A percentile compares a stretch with the other conserved stretches of the same genome.
phyloP scores from a whole-genome alignment of 2,888 invertebrate species.

The Callyntrura sp. region DNA sequence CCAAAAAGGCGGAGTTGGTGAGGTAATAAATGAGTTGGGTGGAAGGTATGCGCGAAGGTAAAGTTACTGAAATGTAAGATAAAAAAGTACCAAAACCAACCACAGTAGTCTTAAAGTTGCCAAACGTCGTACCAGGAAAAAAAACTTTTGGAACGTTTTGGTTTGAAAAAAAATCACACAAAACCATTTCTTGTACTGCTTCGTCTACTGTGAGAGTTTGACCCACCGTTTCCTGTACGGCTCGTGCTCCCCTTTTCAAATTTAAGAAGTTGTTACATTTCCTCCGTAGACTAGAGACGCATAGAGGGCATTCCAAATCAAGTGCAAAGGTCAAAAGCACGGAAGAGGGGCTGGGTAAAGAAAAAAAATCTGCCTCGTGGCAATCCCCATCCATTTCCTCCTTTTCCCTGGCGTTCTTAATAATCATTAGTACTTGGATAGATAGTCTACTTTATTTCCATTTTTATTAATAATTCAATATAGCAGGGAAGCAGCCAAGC shows the following conservation, averaged over 20 bases:
- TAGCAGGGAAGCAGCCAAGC: not conserved
- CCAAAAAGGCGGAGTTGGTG: conserved; percentile 60
- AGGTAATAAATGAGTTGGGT: conserved; percentile 65
- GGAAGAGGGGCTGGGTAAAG: too few species aligned
- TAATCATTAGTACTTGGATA: conserved; percentile 7
- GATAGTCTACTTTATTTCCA: not conserved
- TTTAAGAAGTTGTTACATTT: conserved; percentile 15
- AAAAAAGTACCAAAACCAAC: not conserved
- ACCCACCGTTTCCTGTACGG: too few species aligned
- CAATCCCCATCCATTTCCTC: conserved; percentile 13
- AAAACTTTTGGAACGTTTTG: not conserved
- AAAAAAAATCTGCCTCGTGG: not conserved
- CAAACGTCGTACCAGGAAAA: not conserved
- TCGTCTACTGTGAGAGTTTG: too few species aligned
- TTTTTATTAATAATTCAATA: conserved; percentile 23
- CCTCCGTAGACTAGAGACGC: not conserved
- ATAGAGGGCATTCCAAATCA: not conserved
- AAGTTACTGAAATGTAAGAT: conserved; percentile 33
- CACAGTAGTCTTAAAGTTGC: not conserved
- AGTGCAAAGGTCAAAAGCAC: conserved; percentile 5
- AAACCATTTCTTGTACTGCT: not conserved
- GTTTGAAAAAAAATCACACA: not conserved
- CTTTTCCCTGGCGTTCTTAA: not conserved
- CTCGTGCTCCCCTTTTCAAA: not conserved
- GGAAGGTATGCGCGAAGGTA: conserved; percentile 14